Conservation (phyloP, 2,888 invertebrate genomes). For the Luperina nickerlii region DNA sequence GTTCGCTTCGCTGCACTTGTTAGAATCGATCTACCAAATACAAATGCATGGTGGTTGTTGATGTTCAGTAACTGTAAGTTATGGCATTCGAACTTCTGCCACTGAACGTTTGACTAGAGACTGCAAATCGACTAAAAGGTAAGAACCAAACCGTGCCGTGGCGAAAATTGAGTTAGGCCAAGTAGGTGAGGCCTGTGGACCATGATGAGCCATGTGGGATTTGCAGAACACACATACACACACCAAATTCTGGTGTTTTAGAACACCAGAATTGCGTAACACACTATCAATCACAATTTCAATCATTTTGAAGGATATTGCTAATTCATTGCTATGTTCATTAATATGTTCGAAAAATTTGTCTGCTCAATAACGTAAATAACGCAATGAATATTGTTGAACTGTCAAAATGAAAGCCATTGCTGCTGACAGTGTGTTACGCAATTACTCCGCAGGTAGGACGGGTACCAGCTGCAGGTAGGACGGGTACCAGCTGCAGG, state of each 20-base stretch:
- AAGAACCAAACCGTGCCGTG: neutral
- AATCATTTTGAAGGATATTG: no score
- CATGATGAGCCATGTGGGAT: neutral
- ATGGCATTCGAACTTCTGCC: neutral
- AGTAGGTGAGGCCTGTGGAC: neutral
- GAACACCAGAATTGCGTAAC: no score
- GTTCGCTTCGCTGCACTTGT: conserved; percentile 47
- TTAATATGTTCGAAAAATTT: neutral
- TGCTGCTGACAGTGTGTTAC: no score
- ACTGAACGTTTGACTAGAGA: neutral
- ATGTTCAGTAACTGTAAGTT: neutral
- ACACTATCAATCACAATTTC: no score
- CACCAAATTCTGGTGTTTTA: neutral
- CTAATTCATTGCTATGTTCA: neutral
- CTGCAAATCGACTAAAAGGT: neutral
- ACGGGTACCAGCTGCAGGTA: neutral
- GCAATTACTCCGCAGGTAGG: neutral
- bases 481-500: neutral
- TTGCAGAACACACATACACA: neutral
- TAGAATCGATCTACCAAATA: conserved; percentile 22
- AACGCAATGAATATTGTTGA: no score
- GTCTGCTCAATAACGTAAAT: no score
- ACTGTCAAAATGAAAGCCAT: no score
- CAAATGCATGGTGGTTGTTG: neutral
- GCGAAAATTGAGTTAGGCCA: neutral